phyloP scores from a whole-genome alignment of 1,140 invertebrate genomes.

The Eupeodes corollae region DNA sequence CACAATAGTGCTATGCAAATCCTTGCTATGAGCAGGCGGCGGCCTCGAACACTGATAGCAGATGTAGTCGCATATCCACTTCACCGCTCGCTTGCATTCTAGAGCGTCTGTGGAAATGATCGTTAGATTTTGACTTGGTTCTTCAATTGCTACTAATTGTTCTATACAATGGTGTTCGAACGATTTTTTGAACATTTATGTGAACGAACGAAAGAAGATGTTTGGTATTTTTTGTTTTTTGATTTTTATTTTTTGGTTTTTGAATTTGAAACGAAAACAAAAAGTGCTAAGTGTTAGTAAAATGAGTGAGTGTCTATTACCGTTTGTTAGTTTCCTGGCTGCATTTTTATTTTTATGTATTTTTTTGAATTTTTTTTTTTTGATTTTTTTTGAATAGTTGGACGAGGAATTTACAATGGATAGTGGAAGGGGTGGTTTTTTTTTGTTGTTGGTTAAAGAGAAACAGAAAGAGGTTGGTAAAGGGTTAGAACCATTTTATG shows the following conservation, averaged over 20 bases:
- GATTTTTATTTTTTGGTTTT: slow-evolving; percentile 3
- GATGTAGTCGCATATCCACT: slow-evolving; percentile 97
- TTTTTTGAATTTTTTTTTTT: background rate
- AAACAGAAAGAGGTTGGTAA: background rate
- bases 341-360: slow-evolving; percentile 8
- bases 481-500: too few species aligned
- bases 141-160: slow-evolving; percentile 35
- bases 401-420: background rate
- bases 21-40: slow-evolving; percentile 89
- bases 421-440: background rate
- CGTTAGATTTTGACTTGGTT: slow-evolving; percentile 37
- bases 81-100: slow-evolving; percentile 86
- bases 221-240: background rate
- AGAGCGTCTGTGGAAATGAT: slow-evolving; percentile 55
- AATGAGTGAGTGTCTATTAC: slow-evolving; percentile 15
- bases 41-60: slow-evolving; percentile 90
- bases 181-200: background rate
- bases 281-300: too few species aligned
- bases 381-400: background rate
- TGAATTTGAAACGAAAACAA: background rate
- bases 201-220: slow-evolving; percentile 1
- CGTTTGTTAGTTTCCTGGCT: slow-evolving; percentile 35
- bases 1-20: slow-evolving; percentile 95
- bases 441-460: background rate
- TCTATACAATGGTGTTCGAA: slow-evolving; percentile 14